Evolutionary conservation across 1,140 invertebrate species (phyloP).

Genomic region (Macrotrachela quadricornifera): DNA sequence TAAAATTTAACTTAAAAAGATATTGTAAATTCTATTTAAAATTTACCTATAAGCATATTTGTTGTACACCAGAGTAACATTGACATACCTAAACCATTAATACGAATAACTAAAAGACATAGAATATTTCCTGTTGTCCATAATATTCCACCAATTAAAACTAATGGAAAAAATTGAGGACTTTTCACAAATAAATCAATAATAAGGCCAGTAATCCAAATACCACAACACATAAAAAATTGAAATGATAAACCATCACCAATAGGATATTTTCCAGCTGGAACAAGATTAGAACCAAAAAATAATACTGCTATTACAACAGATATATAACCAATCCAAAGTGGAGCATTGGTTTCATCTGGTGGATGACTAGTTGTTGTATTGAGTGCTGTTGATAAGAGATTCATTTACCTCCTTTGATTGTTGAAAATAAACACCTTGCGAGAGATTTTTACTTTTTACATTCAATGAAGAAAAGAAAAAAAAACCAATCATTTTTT

Average conservation of each 20-base stretch:
- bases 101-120: not conserved
- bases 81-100: slow-evolving; percentile 17
- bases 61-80: slow-evolving; percentile 15
- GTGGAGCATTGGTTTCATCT: no score
- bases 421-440: no score
- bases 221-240: slow-evolving; percentile 14
- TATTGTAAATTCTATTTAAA: not conserved
- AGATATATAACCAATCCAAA: not conserved
- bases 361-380: no score
- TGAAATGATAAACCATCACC: slow-evolving; percentile 15
- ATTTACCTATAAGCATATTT: slow-evolving; percentile 20
- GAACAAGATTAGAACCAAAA: slow-evolving; percentile 1
- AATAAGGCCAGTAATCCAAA: slow-evolving; percentile 11
- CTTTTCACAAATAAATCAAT: slow-evolving; percentile 10
- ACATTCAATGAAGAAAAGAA: no score
- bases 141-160: slow-evolving; percentile 13
- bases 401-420: no score
- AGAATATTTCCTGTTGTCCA: slow-evolving; percentile 6
- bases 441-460: no score
- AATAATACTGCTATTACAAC: not conserved
- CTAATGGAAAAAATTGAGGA: slow-evolving; percentile 13
- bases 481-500: no score
- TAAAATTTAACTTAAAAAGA: no score
- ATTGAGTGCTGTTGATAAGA: no score
- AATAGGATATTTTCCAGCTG: slow-evolving; percentile 1